phyloP scores from a whole-genome alignment of 2,113 vertebrate genomes.

The Gambusia holbrooki region DNA sequence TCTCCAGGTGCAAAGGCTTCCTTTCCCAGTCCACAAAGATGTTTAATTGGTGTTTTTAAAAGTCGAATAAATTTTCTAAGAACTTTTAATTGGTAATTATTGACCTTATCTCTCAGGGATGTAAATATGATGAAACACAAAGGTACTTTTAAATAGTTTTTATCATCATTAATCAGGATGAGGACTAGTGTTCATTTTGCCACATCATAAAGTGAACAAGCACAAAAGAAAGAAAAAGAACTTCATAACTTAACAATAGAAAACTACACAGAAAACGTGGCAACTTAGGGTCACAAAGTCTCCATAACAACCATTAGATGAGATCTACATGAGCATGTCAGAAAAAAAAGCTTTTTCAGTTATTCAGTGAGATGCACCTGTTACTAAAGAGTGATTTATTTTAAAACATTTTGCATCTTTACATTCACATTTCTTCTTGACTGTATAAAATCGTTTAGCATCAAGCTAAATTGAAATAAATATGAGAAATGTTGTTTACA shows the following conservation, averaged over 20 bases:
- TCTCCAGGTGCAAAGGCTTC: neutral
- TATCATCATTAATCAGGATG: too few species aligned
- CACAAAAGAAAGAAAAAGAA: too few species aligned
- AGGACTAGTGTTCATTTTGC: too few species aligned
- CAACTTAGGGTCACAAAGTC: too few species aligned
- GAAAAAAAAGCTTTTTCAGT: too few species aligned
- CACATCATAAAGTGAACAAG: too few species aligned
- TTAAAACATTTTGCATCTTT: neutral
- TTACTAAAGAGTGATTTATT: neutral
- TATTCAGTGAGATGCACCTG: neutral
- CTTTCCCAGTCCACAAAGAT: neutral
- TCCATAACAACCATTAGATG: too few species aligned
- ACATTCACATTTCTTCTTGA: neutral
- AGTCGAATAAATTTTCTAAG: too few species aligned
- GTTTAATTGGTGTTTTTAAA: neutral
- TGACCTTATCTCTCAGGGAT: neutral
- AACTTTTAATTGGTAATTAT: neutral
- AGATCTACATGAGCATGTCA: too few species aligned
- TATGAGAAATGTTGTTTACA: neutral
- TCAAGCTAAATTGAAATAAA: neutral
- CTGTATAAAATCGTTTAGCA: neutral
- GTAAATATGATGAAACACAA: neutral
- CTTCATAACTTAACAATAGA: neutral
- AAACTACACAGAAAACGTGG: too few species aligned
- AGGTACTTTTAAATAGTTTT: neutral